Evolutionary conservation across 2,113 vertebrate genomes (phyloP), one percentile per base, ranked within the genome.

Genomic region (Setophaga kirtlandii): DNA sequence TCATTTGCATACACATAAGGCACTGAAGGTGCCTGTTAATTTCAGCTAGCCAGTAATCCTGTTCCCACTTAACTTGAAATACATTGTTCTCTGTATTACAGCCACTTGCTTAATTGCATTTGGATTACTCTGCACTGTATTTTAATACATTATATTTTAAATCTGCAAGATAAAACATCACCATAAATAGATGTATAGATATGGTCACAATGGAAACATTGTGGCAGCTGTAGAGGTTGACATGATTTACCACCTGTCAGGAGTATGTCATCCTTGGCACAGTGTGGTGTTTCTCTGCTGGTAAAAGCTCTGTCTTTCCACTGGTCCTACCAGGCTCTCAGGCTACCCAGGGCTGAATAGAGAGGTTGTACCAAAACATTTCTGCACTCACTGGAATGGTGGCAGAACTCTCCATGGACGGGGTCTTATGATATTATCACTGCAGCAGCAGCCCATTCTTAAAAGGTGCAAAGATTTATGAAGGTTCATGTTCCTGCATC

Each of bases 51-150:
- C 87, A 89, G 39, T 90, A 91, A 91, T 94, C 91, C 93, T 83
- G 33, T 92, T 95, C 83, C 83, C 76, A 89, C 80, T 93, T 93
- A 81, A 97, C 90, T 92, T 94, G 73, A 94, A 91, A 78, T 84
- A 78, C 41, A 87, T 91, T 92, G 80, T 94, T 89, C 83, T 87
- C 83, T 75, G 39, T 78, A 78, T 87, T 92, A 75, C 64, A 71
- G 80, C 75, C 87, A 92, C 69, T 78, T 94, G 86, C 80, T 90
- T 89, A 78, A 81, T 84, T 96, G 80, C 76, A 52, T 94, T 94
- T 92, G 77, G 65, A 81, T 94, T 91, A 63, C 20, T 17, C 47
- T 37, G 52, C 42, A 52, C 59, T 0, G 0, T 92, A 76, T 92
- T 94, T 89, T 90, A 93, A 81, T 78, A 67, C 22, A 75, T 56